Conservation (phyloP, 2,113 vertebrate genomes). For the Sylvietta virens region DNA sequence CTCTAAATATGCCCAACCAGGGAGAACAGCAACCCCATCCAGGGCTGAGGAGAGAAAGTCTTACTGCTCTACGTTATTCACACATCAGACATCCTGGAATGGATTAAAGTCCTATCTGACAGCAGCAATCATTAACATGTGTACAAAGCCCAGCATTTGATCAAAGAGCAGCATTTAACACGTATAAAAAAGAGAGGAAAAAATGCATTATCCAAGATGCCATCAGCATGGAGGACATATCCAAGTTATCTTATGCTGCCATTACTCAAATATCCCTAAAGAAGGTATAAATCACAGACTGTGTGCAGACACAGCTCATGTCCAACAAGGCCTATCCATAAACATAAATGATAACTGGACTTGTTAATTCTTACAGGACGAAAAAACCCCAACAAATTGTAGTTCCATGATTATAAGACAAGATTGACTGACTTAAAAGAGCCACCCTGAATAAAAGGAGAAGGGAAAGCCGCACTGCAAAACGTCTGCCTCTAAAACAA, state of each 20-base stretch:
- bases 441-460: neutral
- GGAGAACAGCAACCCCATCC: neutral
- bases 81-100: neutral
- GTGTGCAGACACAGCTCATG: neutral
- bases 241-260: neutral
- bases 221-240: neutral
- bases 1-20: neutral
- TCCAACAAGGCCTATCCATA: neutral
- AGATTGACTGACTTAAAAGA: neutral
- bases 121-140: neutral
- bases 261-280: neutral
- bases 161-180: constrained; percentile 2
- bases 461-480: neutral
- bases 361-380: neutral
- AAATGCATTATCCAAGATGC: neutral
- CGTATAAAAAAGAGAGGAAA: neutral
- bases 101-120: constrained; percentile 12
- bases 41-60: neutral
- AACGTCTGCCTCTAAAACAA: neutral
- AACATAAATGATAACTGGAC: neutral
- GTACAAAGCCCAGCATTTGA: neutral
- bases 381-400: neutral
- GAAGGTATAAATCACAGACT: neutral
- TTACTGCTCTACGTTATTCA: neutral
- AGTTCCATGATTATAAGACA: neutral